Base-by-base conservation (phyloP, 2,888 invertebrate species). In the Caenorhabditis becei region DNA sequence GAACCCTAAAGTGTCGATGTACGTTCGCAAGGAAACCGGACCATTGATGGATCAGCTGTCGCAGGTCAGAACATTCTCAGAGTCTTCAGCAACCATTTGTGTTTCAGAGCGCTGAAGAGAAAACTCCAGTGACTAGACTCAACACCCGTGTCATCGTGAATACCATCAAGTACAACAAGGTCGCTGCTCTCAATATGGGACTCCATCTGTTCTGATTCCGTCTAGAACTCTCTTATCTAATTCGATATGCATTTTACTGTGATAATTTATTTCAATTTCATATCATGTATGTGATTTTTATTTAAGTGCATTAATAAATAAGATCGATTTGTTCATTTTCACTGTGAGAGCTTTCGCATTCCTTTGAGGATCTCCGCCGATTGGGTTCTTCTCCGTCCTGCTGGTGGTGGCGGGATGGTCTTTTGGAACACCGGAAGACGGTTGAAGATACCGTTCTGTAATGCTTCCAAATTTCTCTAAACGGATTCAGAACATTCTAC, bases 91-190 rank as follows among this genome's bases (percentile, higher is more conserved):
- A 11, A 14, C n/a, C n/a, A 41, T 14, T 14, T 41, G 41, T 11
- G 8, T 14, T 41, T 41, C 7, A 82, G 70, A 70, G 18, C n/a
- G 69, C 82, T n/a, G 62, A 59, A 23, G 53, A 18, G 14, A 56
- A 28, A 16, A 44, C 35, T 16, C 83, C 80, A 44, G 83, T 89
- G 26, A 82, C 86, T 24, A 86, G 90, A 61, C 87, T 89, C 71
- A 89, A 90, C 78, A 85, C 90, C 51, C 83, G 89, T 23, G 84
- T 86, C 53, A 74, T 86, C 47, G 83, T 88, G 16, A 78, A 79
- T 28, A 87, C 86, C 26, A 85, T 90, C 61, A 89, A 89, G 72
- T 90, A 86, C 89, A 70, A 80, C 59, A 86, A 87, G 63, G 81
- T 90, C 23, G 85, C 85, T 63, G 75, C 84, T 32, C 67, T 86